Evolutionary conservation across 2,888 invertebrate species (phyloP).

Genomic region (Heteromurus nitidus): DNA sequence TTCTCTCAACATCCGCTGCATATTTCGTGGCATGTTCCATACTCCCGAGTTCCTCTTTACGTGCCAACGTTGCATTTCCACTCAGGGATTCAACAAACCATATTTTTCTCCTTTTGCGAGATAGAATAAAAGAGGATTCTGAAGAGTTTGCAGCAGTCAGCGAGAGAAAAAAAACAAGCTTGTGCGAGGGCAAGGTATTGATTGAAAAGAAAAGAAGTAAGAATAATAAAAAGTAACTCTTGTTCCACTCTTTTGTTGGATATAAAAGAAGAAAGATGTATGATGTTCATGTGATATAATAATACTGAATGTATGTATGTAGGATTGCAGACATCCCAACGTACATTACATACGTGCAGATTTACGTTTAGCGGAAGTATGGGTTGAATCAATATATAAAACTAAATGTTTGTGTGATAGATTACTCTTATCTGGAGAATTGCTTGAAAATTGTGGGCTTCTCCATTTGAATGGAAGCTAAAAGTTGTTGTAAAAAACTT

Average conservation of each 20-base stretch:
- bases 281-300: background rate
- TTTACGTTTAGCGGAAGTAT: no score
- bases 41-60: background rate
- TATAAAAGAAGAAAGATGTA: background rate
- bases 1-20: background rate
- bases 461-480: conserved; percentile 16
- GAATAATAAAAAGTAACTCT: conserved; percentile 28
- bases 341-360: background rate
- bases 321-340: background rate
- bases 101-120: conserved; percentile 9
- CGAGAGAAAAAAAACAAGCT: conserved; percentile 17
- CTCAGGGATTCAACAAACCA: conserved; percentile 27
- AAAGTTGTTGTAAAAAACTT: conserved; percentile 37
- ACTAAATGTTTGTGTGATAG: conserved; percentile 14
- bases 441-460: conserved; percentile 32
- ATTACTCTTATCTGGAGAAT: conserved; percentile 23
- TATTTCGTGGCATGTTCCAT: background rate
- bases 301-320: no score
- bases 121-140: conserved; percentile 30
- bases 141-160: conserved; percentile 28
- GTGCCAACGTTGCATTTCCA: conserved; percentile 12
- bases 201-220: conserved; percentile 32
- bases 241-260: background rate
- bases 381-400: conserved; percentile 35
- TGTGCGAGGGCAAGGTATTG: conserved; percentile 25